Evolutionary conservation across 2,113 vertebrate species (phyloP).

Genomic region (Narcine bancroftii): DNA sequence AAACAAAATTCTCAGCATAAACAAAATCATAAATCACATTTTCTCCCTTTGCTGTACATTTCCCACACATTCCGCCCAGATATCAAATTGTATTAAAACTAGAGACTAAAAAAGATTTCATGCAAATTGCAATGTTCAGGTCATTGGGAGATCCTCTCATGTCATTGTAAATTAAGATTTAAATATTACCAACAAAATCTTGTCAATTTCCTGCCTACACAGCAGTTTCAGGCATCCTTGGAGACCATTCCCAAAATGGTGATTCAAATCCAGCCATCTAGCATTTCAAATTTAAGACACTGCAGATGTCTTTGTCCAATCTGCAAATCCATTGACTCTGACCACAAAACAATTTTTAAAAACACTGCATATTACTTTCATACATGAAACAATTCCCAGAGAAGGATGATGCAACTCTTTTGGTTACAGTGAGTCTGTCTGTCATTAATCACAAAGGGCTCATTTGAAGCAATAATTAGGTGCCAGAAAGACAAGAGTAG

Average conservation of each 20-base stretch:
- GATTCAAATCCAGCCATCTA: background rate
- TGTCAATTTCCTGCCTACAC: background rate
- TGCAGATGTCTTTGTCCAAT: background rate
- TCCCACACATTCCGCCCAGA: conserved; percentile 7
- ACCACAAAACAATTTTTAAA: background rate
- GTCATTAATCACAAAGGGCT: background rate
- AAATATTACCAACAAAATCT: background rate
- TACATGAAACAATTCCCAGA: background rate
- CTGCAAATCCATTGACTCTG: background rate
- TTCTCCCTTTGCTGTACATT: background rate
- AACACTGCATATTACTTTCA: background rate
- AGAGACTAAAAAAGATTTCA: background rate
- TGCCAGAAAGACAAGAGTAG: background rate
- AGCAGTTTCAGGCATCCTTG: background rate
- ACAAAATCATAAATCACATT: conserved; percentile 28
- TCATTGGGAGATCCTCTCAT: background rate
- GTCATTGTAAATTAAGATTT: background rate
- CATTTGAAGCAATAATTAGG: background rate
- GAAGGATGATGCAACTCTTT: background rate
- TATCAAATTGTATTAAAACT: background rate
- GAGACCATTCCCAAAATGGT: background rate
- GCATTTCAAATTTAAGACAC: background rate
- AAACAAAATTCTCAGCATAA: background rate
- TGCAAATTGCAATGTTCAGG: background rate
- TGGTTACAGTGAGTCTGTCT: background rate